phyloP scores from a whole-genome alignment of 2,888 invertebrate genomes.

The Megamerina dolium region DNA sequence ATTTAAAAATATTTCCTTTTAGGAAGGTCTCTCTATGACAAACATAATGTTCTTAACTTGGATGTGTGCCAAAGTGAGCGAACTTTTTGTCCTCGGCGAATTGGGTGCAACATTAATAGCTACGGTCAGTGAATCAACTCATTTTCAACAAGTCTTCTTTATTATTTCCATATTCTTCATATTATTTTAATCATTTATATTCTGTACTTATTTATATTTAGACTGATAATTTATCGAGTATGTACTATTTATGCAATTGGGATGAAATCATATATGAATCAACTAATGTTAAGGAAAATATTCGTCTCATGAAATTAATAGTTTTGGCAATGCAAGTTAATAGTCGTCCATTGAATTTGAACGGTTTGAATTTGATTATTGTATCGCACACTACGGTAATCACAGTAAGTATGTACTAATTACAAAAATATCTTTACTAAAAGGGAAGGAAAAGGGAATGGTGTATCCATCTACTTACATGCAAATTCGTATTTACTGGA shows the following conservation, averaged over 20 bases:
- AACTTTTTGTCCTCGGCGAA: neutral
- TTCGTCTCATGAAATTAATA: neutral
- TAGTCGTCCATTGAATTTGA: neutral
- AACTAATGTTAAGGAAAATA: neutral
- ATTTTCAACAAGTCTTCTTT: too few relatives aligned
- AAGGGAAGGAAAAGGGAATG: too few relatives aligned
- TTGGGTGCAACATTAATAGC: neutral
- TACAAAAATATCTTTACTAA: too few relatives aligned
- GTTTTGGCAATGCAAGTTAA: neutral
- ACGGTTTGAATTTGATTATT: neutral
- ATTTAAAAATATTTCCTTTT: too few relatives aligned
- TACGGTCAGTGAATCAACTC: neutral
- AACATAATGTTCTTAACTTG: too few relatives aligned
- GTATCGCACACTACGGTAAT: neutral
- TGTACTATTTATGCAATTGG: neutral
- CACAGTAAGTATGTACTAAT: neutral
- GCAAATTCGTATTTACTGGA: too few relatives aligned
- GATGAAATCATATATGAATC: neutral
- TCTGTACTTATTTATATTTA: too few relatives aligned
- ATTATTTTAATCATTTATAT: too few relatives aligned
- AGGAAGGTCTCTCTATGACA: too few relatives aligned
- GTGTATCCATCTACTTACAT: too few relatives aligned
- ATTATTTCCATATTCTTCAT: too few relatives aligned
- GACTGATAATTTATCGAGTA: neutral
- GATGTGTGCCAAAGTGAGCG: neutral